These are phyloP conservation scores for Heliocidaris erythrogramma DNA, from an alignment of 35 echinoderm and acorn worm genomes.

Conservation along the genomic window DNA sequence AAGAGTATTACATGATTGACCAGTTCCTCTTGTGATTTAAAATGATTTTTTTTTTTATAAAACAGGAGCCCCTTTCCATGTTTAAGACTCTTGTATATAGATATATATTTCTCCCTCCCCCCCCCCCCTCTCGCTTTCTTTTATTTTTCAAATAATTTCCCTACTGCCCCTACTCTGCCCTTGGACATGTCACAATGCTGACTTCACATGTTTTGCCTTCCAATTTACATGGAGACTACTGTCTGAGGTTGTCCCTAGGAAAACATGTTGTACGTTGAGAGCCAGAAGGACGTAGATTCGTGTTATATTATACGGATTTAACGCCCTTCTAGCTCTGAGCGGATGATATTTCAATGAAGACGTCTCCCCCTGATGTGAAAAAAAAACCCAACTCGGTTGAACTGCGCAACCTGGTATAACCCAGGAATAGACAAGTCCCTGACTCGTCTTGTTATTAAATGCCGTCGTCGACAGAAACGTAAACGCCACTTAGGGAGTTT, in stretches of 20 bases:
- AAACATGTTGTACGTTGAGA: neutral
- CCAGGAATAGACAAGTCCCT: neutral
- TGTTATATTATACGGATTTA: too few relatives aligned
- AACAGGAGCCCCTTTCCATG: too few relatives aligned
- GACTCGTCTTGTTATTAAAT: slow-evolving; percentile 16
- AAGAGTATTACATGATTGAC: too few relatives aligned
- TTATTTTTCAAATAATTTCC: neutral
- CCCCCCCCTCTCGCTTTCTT: neutral
- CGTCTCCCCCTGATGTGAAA: neutral
- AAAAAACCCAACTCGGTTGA: neutral
- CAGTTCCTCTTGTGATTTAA: too few relatives aligned
- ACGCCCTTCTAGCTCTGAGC: too few relatives aligned
- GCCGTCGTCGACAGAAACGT: slow-evolving; percentile 22
- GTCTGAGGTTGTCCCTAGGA: neutral
- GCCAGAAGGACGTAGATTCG: too few relatives aligned
- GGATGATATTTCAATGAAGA: neutral
- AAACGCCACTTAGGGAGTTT: slow-evolving; percentile 15
- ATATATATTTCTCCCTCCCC: too few relatives aligned
- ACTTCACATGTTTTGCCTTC: neutral
- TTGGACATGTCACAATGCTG: neutral
- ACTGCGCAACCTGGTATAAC: neutral
- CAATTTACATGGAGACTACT: neutral
- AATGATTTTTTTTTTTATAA: too few relatives aligned
- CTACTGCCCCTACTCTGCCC: neutral
- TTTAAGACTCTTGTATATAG: too few relatives aligned